These are phyloP conservation scores for Hyperopisus bebe DNA, from an alignment of 2,113 vertebrate species.

Conservation along the genomic window DNA sequence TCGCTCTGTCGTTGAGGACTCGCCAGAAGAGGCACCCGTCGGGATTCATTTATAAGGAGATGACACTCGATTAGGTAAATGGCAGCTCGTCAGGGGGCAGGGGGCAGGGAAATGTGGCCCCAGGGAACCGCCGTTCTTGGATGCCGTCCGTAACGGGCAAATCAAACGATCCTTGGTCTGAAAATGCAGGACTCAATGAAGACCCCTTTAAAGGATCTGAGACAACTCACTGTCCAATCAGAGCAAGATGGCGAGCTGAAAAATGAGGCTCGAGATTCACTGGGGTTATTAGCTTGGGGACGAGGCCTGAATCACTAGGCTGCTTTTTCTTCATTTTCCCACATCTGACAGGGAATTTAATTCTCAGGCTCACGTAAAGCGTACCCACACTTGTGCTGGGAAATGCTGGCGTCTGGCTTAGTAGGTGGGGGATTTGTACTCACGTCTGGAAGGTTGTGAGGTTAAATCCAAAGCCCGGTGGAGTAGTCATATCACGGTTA, in stretches of 20 bases:
- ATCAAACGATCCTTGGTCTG: neutral
- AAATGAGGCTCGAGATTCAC: neutral
- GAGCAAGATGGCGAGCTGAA: neutral
- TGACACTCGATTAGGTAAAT: constrained; percentile 14
- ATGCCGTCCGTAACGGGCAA: neutral
- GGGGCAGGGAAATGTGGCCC: neutral
- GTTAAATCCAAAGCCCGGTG: neutral
- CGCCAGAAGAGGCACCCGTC: neutral
- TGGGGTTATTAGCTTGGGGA: constrained; percentile 1
- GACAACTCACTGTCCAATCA: neutral
- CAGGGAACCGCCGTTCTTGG: neutral
- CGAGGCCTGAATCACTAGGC: neutral
- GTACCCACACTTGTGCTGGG: neutral
- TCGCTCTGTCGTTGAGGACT: neutral
- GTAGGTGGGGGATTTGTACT: neutral
- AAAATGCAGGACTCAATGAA: neutral
- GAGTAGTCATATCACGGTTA: neutral
- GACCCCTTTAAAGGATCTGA: neutral
- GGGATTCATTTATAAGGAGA: constrained; percentile 12
- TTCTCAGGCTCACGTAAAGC: neutral
- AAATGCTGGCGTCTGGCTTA: neutral
- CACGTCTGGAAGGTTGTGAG: neutral
- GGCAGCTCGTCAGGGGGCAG: neutral
- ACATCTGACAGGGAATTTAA: neutral
- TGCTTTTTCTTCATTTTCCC: neutral